Evolutionary conservation across 2,888 invertebrate species (phyloP).

Genomic region (Drosophila rellima): DNA sequence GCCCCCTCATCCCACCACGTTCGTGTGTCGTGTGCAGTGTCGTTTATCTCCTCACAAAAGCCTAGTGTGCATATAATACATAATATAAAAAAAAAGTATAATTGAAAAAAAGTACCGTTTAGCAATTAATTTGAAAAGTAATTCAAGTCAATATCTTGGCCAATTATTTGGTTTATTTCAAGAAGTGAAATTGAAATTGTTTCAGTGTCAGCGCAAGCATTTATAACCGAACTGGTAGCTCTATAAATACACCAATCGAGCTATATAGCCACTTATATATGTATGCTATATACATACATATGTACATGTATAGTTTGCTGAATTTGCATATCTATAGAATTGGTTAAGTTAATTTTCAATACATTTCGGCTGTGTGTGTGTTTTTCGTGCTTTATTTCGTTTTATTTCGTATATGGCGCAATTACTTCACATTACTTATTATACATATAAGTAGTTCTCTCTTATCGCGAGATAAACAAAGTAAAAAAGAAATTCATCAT

Average conservation of each 20-base stretch:
- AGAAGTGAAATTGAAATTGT: constrained; percentile 46
- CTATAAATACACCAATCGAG: constrained; percentile 33
- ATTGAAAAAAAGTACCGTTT: constrained; percentile 8
- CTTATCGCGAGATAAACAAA: constrained; percentile 39
- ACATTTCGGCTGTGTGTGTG: constrained; percentile 13
- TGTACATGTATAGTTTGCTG: constrained; percentile 10
- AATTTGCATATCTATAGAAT: constrained; percentile 30
- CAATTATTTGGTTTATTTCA: constrained; percentile 42
- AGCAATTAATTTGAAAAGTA: constrained; percentile 41
- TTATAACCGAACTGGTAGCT: constrained; percentile 35
- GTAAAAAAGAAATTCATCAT: constrained; percentile 23
- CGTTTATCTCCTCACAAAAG: constrained; percentile 47
- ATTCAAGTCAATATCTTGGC: constrained; percentile 25
- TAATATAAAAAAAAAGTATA: constrained; percentile 24
- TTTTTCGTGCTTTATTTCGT: constrained; percentile 9
- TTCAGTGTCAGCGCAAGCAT: constrained; percentile 48
- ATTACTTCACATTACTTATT: constrained; percentile 33
- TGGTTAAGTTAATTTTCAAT: constrained; percentile 17
- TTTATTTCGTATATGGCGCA: constrained; percentile 38
- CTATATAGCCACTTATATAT: constrained; percentile 19
- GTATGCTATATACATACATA: not conserved
- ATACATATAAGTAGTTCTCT: constrained; percentile 33
- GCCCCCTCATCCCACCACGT: constrained; percentile 49
- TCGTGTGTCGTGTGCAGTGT: constrained; percentile 66
- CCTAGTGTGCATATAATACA: constrained; percentile 60